A percentile compares a stretch with the other conserved stretches of the same genome.
Conservation (phyloP, 2,888 invertebrate genomes). For the Alloplasta piceator region DNA sequence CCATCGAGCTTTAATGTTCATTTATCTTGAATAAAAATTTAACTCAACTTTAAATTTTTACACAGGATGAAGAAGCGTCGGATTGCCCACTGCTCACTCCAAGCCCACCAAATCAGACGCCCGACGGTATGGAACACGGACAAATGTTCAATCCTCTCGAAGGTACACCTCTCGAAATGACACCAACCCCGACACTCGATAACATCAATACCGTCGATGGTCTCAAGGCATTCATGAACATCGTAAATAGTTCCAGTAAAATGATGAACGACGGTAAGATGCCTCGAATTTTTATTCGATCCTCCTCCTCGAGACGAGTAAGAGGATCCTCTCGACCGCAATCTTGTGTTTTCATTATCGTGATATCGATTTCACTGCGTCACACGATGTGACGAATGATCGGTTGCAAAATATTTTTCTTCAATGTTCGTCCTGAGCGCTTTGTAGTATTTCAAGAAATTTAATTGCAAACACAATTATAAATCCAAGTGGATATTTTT, state of each 20-base stretch:
- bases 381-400: not conserved
- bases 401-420: not conserved
- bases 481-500: not conserved
- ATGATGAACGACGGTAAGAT: conserved; percentile 78
- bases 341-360: not conserved
- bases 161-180: conserved; percentile 74
- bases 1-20: not conserved
- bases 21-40: not conserved
- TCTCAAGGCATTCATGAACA: conserved; percentile 78
- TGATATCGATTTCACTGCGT: not conserved
- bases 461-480: not conserved
- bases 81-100: conserved; percentile 88
- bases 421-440: not conserved
- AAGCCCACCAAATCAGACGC: conserved; percentile 85
- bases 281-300: not conserved
- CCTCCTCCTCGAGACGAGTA: not conserved
- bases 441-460: not conserved
- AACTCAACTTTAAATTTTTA: too few species aligned
- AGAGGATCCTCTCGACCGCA: conserved; percentile 7
- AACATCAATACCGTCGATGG: conserved; percentile 80
- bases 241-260: conserved; percentile 80
- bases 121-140: conserved; percentile 71
- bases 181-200: conserved; percentile 74
- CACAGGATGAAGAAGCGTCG: conserved; percentile 86
- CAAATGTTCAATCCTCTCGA: conserved; percentile 76